These are phyloP conservation scores for Sebastes itinus DNA, from an alignment of 2,797 vertebrate genomes.

Conservation along the genomic window DNA sequence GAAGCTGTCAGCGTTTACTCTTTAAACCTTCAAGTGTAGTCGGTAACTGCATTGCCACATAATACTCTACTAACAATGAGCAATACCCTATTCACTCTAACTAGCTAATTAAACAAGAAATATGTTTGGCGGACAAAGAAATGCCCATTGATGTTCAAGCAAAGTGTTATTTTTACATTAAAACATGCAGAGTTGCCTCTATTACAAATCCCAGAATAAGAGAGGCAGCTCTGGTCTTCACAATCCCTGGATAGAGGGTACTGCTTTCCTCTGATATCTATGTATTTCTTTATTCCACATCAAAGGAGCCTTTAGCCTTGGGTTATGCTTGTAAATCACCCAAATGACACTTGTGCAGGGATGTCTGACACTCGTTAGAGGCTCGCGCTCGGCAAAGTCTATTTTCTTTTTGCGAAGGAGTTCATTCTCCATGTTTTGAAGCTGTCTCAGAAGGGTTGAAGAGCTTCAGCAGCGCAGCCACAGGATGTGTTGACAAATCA, in stretches of 20 bases:
- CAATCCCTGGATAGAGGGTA: constrained; percentile 32
- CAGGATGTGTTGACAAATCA: constrained; percentile 59
- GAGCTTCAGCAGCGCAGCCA: constrained; percentile 38
- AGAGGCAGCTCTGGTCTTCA: constrained; percentile 29
- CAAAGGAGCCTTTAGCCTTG: constrained; percentile 63
- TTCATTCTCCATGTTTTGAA: constrained; percentile 65
- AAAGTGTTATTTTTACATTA: constrained; percentile 57
- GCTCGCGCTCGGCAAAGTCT: constrained; percentile 46
- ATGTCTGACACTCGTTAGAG: constrained; percentile 66
- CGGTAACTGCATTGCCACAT: constrained; percentile 9
- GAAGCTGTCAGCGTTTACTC: constrained; percentile 46
- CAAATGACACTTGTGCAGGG: constrained; percentile 64
- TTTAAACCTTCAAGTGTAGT: constrained; percentile 35
- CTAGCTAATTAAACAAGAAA: constrained; percentile 71
- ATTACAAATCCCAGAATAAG: constrained; percentile 37
- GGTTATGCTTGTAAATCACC: constrained; percentile 75
- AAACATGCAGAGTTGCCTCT: constrained; percentile 57
- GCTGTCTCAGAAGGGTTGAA: constrained; percentile 54
- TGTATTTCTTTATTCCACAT: constrained; percentile 67
- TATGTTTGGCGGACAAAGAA: constrained; percentile 53
- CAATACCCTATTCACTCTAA: constrained; percentile 44
- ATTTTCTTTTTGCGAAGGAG: constrained; percentile 56
- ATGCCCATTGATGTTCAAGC: constrained; percentile 55
- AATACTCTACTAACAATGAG: constrained; percentile 60
- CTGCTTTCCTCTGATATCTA: constrained; percentile 55